phyloP scores from a whole-genome alignment of 2,888 invertebrate genomes.

The Schrankia costaestrigalis region DNA sequence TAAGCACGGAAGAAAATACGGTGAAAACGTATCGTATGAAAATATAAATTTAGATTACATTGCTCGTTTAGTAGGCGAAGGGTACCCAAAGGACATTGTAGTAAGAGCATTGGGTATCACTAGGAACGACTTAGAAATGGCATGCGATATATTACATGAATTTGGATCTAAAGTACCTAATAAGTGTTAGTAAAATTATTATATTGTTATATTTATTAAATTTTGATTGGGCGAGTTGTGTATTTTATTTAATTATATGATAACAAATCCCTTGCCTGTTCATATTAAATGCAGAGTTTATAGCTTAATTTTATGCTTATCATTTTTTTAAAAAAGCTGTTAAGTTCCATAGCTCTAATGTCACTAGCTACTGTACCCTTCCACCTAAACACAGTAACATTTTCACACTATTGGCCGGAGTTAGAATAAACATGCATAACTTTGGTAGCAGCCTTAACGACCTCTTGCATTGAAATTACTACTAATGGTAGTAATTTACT shows the following conservation, averaged over 20 bases:
- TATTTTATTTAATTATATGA: background rate
- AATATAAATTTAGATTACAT: conserved; percentile 96
- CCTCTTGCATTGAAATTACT: too few species aligned
- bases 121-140: conserved; percentile 96
- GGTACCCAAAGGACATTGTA: conserved; percentile 94
- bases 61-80: conserved; percentile 91
- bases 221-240: conserved; percentile 10
- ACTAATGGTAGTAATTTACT: too few species aligned
- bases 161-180: conserved; percentile 84
- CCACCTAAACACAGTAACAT: too few species aligned
- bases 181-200: conserved; percentile 51
- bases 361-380: too few species aligned
- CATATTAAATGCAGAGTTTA: too few species aligned
- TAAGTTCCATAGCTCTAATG: too few species aligned
- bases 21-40: conserved; percentile 86
- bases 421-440: too few species aligned
- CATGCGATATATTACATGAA: conserved; percentile 95
- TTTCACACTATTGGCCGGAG: too few species aligned
- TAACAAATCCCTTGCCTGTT: background rate
- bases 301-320: too few species aligned
- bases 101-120: conserved; percentile 95
- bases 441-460: too few species aligned
- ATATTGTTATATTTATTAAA: conserved; percentile 1
- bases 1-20: conserved; percentile 70
- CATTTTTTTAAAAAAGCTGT: too few species aligned